A percentile compares a stretch with the other conserved stretches of the same genome.
Conservation (phyloP, 2,113 vertebrate species). For the Lichenostomus cassidix region DNA sequence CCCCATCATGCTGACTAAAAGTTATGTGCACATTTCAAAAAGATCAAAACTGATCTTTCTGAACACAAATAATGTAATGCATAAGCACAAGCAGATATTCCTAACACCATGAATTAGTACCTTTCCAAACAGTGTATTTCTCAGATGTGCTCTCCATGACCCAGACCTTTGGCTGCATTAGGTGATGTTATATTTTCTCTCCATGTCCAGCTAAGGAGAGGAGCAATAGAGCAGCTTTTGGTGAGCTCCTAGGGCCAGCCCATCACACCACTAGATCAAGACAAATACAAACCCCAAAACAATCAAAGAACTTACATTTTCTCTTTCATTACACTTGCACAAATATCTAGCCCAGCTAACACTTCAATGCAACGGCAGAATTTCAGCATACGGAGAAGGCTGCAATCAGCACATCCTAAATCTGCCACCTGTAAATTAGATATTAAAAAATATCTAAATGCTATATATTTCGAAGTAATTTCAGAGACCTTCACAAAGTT, state of each 20-base stretch:
- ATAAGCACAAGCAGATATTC: neutral
- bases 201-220: neutral
- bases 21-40: neutral
- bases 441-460: neutral
- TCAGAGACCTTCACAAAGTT: neutral
- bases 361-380: conserved; percentile 81
- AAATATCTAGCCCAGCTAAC: conserved; percentile 87
- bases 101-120: neutral
- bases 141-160: neutral
- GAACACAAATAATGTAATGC: rapidly evolving
- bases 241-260: neutral
- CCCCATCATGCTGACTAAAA: neutral
- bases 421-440: conserved; percentile 84
- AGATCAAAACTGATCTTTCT: neutral
- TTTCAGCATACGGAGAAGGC: conserved; percentile 83
- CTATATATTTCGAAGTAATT: neutral
- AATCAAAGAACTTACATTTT: conserved; percentile 75
- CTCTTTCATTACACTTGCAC: conserved; percentile 70
- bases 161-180: neutral
- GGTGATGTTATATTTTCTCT: neutral
- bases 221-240: neutral
- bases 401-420: conserved; percentile 86
- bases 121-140: neutral
- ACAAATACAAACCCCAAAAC: neutral
- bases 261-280: neutral